Evolutionary conservation across 30 jellyfish, hydroid and myxozoan genomes (phyloP), one percentile per base, ranked within the genome.

Genomic region (Chrysaora quinquecirrha): DNA sequence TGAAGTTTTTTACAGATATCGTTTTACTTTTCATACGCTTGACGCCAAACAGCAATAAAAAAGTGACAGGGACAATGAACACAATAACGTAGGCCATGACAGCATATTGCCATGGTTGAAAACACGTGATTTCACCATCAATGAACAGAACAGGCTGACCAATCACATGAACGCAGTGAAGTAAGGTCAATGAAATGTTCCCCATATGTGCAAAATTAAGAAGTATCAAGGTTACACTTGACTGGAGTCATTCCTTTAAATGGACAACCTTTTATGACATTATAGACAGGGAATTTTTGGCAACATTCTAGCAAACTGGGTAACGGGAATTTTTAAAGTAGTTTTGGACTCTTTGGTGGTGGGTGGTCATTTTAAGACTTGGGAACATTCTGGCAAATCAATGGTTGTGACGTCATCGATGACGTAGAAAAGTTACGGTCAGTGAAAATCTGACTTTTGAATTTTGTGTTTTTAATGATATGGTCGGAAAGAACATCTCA

Each of bases 81-180:
- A 34, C 29, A 1, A 58, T 12, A 34, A 77, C 27, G 64, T 48
- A 77, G 16, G 56, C 73, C 27, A 64, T 31, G 18, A 28, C 18
- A 18, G 32, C 32, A 33, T 56, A 56, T 70, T 77, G 89, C 89
- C 89, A 77, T 50, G 32, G 25, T 28, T 33, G 43, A 32, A 29
- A 77, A 34, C 89, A 77, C 14, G 27, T 18, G 68, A 77, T 56
- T 47, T 77, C 81, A 16, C 89, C 89, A 77, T 77, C 73, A 34
- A 77, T 77, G 89, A n/a, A 62, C 63, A 77, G 35, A 3, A 77
- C 81, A 11, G 34, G 3, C 54, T 58, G 64, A 25, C 58, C 48
- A 23, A 25, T 30, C 29, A 77, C 1, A 16, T 66, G 35, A 24
- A 65, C 32, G 71, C 89, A 77, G 63, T 58, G 73, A 0, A 77